Evolutionary conservation across 1,140 invertebrate genomes (phyloP).

Genomic region (Drosophila ogumai): DNA sequence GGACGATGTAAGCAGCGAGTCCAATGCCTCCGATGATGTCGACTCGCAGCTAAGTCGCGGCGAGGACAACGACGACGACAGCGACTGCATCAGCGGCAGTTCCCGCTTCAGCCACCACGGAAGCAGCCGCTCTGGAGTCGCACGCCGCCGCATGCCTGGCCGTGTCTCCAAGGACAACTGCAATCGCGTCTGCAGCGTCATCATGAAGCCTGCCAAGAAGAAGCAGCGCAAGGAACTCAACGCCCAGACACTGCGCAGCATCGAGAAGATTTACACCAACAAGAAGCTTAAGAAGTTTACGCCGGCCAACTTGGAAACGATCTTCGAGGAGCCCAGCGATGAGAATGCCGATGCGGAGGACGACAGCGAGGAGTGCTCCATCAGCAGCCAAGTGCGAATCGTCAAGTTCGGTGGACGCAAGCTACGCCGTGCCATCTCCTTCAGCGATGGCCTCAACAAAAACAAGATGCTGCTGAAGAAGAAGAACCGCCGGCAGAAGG

Average conservation of each 20-base stretch:
- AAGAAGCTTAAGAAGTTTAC: constrained; percentile 74
- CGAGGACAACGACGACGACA: constrained; percentile 64
- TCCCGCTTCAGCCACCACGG: constrained; percentile 3
- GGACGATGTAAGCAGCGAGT: constrained; percentile 42
- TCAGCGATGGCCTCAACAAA: constrained; percentile 74
- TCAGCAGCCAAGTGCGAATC: constrained; percentile 61
- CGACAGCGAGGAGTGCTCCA: constrained; percentile 61
- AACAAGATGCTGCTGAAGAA: constrained; percentile 75
- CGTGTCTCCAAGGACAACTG: constrained; percentile 75
- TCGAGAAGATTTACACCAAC: constrained; percentile 76
- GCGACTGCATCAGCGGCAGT: constrained; percentile 38
- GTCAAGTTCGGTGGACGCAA: constrained; percentile 70
- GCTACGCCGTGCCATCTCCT: constrained; percentile 65
- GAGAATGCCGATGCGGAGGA: constrained; percentile 68
- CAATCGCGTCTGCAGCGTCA: constrained; percentile 66
- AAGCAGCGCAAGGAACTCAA: constrained; percentile 61
- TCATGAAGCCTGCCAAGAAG: constrained; percentile 67
- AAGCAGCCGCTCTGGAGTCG: constrained; percentile 51
- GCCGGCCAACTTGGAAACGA: constrained; percentile 75
- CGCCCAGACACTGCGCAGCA: constrained; percentile 66
- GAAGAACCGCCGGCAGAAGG: constrained; percentile 62
- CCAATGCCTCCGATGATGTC: constrained; percentile 57
- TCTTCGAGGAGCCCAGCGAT: constrained; percentile 78
- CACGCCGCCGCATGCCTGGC: constrained; percentile 65
- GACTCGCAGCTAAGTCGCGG: constrained; percentile 50